Evolutionary conservation across 2,113 vertebrate species (phyloP).

Genomic region (Spea multiplicata): DNA sequence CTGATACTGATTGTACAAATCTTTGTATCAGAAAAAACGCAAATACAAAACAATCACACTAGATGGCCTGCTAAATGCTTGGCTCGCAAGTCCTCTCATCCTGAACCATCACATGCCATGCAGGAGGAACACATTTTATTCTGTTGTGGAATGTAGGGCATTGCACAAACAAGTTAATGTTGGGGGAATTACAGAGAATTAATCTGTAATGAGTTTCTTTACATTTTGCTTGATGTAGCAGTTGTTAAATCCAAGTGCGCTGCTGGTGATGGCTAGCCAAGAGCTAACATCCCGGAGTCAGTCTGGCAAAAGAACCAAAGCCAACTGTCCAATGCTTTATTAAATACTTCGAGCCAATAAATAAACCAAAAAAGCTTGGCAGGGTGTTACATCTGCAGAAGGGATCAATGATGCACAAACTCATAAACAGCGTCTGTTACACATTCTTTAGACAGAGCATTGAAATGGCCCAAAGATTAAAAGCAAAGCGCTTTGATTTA

Average conservation of each 20-base stretch:
- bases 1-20: too few relatives aligned
- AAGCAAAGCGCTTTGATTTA: too few relatives aligned
- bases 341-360: neutral
- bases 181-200: too few relatives aligned
- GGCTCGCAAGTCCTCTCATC: too few relatives aligned
- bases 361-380: slow-evolving; percentile 1
- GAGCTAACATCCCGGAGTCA: neutral
- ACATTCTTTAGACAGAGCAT: neutral
- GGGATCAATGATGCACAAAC: neutral
- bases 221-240: neutral
- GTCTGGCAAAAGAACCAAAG: neutral
- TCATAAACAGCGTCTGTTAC: neutral
- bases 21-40: too few relatives aligned
- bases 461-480: neutral
- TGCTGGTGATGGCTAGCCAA: neutral
- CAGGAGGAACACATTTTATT: too few relatives aligned
- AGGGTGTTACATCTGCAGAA: neutral
- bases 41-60: too few relatives aligned
- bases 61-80: too few relatives aligned
- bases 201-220: neutral
- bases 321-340: neutral
- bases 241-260: neutral
- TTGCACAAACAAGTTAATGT: too few relatives aligned
- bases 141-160: too few relatives aligned
- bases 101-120: too few relatives aligned